phyloP scores from a whole-genome alignment of 2,113 vertebrate species.

The Chionomys nivalis region DNA sequence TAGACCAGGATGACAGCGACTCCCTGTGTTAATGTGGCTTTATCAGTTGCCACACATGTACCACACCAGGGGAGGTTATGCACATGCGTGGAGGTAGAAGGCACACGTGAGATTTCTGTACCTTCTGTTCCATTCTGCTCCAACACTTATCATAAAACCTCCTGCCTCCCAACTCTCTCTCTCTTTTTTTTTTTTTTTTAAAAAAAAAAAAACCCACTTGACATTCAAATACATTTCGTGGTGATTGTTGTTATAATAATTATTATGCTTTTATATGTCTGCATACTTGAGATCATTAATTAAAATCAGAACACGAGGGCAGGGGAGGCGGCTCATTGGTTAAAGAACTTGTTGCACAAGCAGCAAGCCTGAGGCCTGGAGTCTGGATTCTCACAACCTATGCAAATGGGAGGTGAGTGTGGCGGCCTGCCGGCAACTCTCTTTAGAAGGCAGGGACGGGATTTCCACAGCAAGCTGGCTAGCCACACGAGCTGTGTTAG shows the following conservation, averaged over 20 bases:
- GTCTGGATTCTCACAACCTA: not conserved
- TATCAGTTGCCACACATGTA: not conserved
- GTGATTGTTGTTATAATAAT: not conserved
- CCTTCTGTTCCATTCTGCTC: not conserved
- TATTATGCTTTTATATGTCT: not conserved
- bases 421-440: not conserved
- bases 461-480: not conserved
- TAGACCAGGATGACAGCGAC: not conserved
- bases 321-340: not conserved
- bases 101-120: not conserved
- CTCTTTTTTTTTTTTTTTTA: too few relatives aligned
- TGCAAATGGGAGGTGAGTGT: not conserved
- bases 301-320: not conserved
- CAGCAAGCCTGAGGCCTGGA: not conserved
- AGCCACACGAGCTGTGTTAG: not conserved
- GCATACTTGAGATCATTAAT: not conserved
- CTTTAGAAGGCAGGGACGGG: too few relatives aligned
- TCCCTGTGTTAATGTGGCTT: not conserved
- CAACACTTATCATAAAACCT: not conserved
- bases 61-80: too few relatives aligned
- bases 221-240: not conserved
- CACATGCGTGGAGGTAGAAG: accelerated
- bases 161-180: not conserved
- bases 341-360: not conserved
- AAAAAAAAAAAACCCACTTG: not conserved